Evolutionary conservation across 2,888 invertebrate species (phyloP), one percentile per base, ranked within the genome.

Genomic region (Hypolimnas misippus): DNA sequence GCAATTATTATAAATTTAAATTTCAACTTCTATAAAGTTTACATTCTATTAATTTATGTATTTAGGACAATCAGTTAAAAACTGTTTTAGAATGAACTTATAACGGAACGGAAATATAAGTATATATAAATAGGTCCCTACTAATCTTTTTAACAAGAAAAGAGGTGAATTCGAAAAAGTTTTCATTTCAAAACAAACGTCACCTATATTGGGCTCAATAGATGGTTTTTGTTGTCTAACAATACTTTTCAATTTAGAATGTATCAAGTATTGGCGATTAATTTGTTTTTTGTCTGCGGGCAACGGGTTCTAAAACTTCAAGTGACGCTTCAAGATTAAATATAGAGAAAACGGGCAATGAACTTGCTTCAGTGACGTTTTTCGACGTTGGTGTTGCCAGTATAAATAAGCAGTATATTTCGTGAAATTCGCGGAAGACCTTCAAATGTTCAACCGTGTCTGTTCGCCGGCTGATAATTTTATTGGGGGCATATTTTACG

Each of bases 271-370:
- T 49, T 49, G 49, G 19, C n/a, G 49, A 49, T 49, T 49, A 49
- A 49, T 49, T 69, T 57, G 67, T 67, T 71, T 70, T 70, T 68
- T 72, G 70, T 73, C 69, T 68, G 68, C 71, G 55, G 16, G 54
- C 70, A 73, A 74, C 77, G 76, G 76, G 74, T 75, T 72, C 68
- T 62, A 58, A 70, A 62, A 69, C 63, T 65, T 63, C 69, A 76
- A 75, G 77, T 77, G 77, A 78, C 77, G 77, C 81, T 73, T 70
- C 66, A 44, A 67, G 71, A 79, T 78, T 84, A 84, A 79, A 80
- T 84, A 84, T 84, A 86, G 84, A 79, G 74, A 79, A 83, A 74
- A 79, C 65, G 84, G 79, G 65, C 83, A 73, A 73, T 82, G 85
- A 85, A 82, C 86, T 77, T 80, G 73, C 51, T 59, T 46, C 25